phyloP scores from a whole-genome alignment of 92 coral and sea anemone genomes.

The Chrysogorgia sp. region DNA sequence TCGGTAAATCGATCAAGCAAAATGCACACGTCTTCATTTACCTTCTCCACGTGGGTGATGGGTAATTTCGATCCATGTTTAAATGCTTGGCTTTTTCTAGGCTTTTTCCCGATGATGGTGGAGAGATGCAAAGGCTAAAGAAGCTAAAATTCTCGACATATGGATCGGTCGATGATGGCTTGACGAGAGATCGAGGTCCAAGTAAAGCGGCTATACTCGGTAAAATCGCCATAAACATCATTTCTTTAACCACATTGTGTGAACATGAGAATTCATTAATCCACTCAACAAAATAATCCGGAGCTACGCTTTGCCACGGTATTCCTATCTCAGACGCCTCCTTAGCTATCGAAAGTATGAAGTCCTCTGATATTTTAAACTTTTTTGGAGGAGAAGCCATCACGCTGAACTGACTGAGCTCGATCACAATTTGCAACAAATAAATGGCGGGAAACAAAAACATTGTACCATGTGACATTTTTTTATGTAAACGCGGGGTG shows the following conservation, averaged over 20 bases:
- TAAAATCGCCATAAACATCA: conserved; percentile 61
- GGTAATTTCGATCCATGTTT: conserved; percentile 61
- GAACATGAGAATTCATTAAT: conserved; percentile 48
- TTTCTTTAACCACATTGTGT: conserved; percentile 57
- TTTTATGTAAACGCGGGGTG: no score
- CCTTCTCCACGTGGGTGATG: conserved; percentile 42
- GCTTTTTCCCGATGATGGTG: conserved; percentile 63
- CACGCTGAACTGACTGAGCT: no score
- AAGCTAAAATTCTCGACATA: conserved; percentile 51
- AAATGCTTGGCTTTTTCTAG: conserved; percentile 52
- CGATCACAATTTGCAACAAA: no score
- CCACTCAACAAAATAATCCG: conserved; percentile 27
- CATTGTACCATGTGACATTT: no score
- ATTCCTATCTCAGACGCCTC: conserved; percentile 29
- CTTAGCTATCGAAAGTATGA: conserved; percentile 27
- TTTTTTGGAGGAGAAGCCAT: conserved; percentile 59
- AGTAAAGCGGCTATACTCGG: conserved; percentile 54
- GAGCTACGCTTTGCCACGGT: conserved; percentile 28
- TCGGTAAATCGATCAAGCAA: conserved; percentile 66
- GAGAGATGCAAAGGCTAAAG: conserved; percentile 57
- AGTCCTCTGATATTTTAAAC: conserved; percentile 31
- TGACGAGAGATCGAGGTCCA: conserved; percentile 49
- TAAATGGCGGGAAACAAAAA: no score
- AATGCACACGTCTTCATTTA: conserved; percentile 30
- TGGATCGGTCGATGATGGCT: conserved; percentile 53